Evolutionary conservation across 35 echinoderm and acorn worm genomes (phyloP), one percentile per base, ranked within the genome.

Genomic region (Apostichopus parvimensis): DNA sequence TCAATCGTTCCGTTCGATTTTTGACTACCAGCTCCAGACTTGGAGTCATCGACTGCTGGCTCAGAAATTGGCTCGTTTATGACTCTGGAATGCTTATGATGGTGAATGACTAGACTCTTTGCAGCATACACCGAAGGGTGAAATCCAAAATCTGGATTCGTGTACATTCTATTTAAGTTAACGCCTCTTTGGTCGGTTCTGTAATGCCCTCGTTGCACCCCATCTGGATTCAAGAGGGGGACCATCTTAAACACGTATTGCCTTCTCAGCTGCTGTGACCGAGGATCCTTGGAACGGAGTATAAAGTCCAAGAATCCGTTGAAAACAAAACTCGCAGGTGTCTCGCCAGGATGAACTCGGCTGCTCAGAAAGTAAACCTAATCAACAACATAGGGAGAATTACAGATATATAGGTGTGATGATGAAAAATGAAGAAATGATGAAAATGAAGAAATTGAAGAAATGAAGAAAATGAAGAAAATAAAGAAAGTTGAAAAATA

Each of bases 241-340:
- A 98, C 91, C 17, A 98, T 90, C 77, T 96, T 98, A 87, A 98
- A 98, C 81, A 98, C 94, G 70, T 78, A 98, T 56, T 95, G 97
- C 78, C 91, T 98, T 14, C 97, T 72, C n/a, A 98, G 93, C 79
- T 98, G 97, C 65, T 91, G 79, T 17, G 97, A 95, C 24, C 97
- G 78, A 14, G 94, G 95, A 77, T 98, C 97, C 56, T 94, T 93
- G 17, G 91, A 73, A 73, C 97, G 97, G 17, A 98, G 97, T 56
- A 98, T 98, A 23, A 98, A 98, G 15, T 98, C 97, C 17, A 98
- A 76, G 88, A 98, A 98, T 23, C 97, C 97, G 85, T 98, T 98
- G 88, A 98, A 98, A 72, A 98, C 97, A 65, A 96, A 96, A 93
- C 97, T 98, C 21, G 97, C 93, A 71, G 97, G 97, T 7, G 97